These are phyloP conservation scores for Lepidocyrtinus sp. DNA, from an alignment of 2,888 invertebrate genomes.

Conservation along the genomic window DNA sequence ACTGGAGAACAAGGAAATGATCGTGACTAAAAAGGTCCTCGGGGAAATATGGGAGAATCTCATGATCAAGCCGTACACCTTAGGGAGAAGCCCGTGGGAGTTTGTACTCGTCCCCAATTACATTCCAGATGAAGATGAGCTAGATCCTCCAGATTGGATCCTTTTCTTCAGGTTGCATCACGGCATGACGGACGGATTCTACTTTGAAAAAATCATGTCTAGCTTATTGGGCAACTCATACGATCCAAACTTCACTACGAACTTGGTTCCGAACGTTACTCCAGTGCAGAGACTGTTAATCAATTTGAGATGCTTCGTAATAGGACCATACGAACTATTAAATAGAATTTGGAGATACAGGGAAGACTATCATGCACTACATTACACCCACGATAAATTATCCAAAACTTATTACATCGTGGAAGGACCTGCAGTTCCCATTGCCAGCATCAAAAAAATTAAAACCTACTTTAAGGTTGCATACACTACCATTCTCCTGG, in stretches of 20 bases:
- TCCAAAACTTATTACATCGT: conserved; percentile 23
- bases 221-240: conserved; percentile 19
- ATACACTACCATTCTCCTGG: conserved; percentile 27
- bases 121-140: conserved; percentile 35
- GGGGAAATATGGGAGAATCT: conserved; percentile 39
- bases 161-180: conserved; percentile 37
- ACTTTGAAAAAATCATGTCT: conserved; percentile 34
- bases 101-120: conserved; percentile 36
- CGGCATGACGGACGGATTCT: conserved; percentile 40
- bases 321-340: conserved; percentile 34
- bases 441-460: conserved; percentile 12
- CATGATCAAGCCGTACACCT: conserved; percentile 31
- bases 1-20: neutral
- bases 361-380: conserved; percentile 34
- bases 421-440: conserved; percentile 25
- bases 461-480: conserved; percentile 23
- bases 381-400: conserved; percentile 17
- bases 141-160: conserved; percentile 27
- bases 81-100: conserved; percentile 41
- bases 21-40: neutral
- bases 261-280: neutral
- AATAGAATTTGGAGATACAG: neutral
- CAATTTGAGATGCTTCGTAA: neutral
- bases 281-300: conserved; percentile 12
- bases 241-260: conserved; percentile 25